A percentile compares a stretch with the other conserved stretches of the same genome.
Evolutionary conservation across 2,113 vertebrate genomes (phyloP).

Genomic region (Poeciliopsis retropinna): DNA sequence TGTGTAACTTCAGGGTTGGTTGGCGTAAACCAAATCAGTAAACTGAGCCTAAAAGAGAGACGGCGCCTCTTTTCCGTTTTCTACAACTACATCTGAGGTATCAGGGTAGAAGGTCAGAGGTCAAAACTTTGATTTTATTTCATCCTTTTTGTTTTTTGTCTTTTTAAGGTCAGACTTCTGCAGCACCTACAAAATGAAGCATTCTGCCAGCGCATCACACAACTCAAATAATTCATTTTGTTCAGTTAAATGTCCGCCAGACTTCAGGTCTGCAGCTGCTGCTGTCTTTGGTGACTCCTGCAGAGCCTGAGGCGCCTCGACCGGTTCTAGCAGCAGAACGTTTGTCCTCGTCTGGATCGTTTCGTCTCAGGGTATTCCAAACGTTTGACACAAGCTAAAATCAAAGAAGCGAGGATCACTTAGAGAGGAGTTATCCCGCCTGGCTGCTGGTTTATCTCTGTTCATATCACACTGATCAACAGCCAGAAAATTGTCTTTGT

Average conservation of each 20-base stretch:
- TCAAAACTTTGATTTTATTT: not conserved
- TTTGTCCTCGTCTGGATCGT: constrained; percentile 25
- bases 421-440: not conserved
- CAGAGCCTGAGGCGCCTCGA: not conserved
- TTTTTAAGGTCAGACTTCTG: not conserved
- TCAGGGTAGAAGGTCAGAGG: constrained; percentile 5
- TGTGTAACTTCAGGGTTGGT: constrained; percentile 21
- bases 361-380: constrained; percentile 52
- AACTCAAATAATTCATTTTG: no score
- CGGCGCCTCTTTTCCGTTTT: not conserved
- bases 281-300: constrained; percentile 6
- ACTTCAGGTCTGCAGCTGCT: not conserved
- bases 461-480: not conserved
- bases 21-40: constrained; percentile 10
- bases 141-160: no score
- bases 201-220: not conserved
- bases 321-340: constrained; percentile 7
- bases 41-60: constrained; percentile 7
- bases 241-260: no score
- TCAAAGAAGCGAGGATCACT: not conserved
- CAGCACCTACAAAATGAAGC: not conserved
- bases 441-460: no score
- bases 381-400: constrained; percentile 16
- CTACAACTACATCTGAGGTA: not conserved
- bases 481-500: no score